Percentiles rank a stretch among this genome's conserved stretches.
phyloP scores from a whole-genome alignment of 2,113 vertebrate species.

The Malurus alboscapulatus region DNA sequence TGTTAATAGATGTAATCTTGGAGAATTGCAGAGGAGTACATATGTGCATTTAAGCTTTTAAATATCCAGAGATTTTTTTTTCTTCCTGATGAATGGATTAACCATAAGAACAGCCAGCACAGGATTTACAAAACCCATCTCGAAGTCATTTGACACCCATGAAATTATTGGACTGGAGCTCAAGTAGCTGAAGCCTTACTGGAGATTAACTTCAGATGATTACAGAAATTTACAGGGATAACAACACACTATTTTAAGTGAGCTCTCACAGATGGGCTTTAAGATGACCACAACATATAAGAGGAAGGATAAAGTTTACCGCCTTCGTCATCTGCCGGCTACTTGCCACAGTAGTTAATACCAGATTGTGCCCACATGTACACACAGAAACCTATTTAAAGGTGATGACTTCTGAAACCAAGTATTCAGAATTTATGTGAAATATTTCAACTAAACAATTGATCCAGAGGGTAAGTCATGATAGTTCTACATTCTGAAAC shows the following conservation, averaged over 20 bases:
- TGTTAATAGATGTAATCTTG: background rate
- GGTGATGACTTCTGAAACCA: background rate
- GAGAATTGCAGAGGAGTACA: background rate
- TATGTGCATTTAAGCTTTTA: background rate
- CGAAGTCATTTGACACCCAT: background rate
- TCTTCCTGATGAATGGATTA: background rate
- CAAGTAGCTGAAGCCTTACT: background rate
- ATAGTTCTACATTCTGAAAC: background rate
- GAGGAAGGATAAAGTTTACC: background rate
- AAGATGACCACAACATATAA: background rate
- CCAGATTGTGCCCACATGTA: background rate
- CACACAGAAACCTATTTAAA: background rate
- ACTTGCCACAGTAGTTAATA: background rate
- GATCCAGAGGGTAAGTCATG: background rate
- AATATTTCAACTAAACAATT: background rate
- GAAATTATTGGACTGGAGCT: conserved; percentile 20
- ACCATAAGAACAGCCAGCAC: background rate
- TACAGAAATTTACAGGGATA: conserved; percentile 26
- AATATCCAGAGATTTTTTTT: background rate
- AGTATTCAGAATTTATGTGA: background rate
- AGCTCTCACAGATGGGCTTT: conserved; percentile 8
- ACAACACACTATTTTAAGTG: background rate
- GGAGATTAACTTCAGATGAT: conserved; percentile 4
- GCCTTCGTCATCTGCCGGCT: background rate
- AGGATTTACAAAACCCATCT: conserved; percentile 12